Evolutionary conservation across 2,113 vertebrate species (phyloP).

Genomic region (Malurus cyaneus): DNA sequence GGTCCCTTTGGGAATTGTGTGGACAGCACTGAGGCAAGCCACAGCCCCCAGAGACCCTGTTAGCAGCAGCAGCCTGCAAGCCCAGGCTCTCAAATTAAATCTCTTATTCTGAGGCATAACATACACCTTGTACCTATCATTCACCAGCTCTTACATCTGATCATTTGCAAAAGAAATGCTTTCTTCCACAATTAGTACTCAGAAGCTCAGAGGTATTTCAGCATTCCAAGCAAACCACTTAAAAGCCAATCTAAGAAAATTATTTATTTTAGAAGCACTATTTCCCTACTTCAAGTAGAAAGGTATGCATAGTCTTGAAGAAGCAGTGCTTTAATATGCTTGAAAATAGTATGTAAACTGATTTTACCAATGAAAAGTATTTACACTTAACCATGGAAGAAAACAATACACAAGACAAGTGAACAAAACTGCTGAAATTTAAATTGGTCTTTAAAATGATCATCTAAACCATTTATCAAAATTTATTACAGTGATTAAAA

Average conservation of each 20-base stretch:
- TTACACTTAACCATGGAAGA: not conserved
- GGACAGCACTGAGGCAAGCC: not conserved
- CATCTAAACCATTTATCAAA: not conserved
- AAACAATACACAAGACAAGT: not conserved
- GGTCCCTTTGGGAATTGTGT: not conserved
- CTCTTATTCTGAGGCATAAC: not conserved
- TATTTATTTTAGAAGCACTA: not conserved
- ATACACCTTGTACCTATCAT: not conserved
- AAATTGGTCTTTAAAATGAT: not conserved
- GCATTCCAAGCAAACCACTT: not conserved
- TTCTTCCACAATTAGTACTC: not conserved
- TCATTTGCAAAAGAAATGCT: not conserved
- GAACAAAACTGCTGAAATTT: not conserved
- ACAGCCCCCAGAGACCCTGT: not conserved
- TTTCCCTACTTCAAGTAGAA: not conserved
- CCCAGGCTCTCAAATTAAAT: not conserved
- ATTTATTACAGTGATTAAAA: constrained; percentile 1
- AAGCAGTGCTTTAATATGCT: not conserved
- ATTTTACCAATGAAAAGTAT: not conserved
- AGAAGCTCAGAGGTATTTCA: not conserved
- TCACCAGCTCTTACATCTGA: not conserved
- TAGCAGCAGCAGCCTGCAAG: not conserved
- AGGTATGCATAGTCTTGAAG: not conserved
- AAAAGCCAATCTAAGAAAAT: not conserved
- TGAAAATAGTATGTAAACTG: not conserved